These are phyloP conservation scores for Hirudo medicinalis DNA, from an alignment of 1,140 invertebrate species.

Conservation along the genomic window DNA sequence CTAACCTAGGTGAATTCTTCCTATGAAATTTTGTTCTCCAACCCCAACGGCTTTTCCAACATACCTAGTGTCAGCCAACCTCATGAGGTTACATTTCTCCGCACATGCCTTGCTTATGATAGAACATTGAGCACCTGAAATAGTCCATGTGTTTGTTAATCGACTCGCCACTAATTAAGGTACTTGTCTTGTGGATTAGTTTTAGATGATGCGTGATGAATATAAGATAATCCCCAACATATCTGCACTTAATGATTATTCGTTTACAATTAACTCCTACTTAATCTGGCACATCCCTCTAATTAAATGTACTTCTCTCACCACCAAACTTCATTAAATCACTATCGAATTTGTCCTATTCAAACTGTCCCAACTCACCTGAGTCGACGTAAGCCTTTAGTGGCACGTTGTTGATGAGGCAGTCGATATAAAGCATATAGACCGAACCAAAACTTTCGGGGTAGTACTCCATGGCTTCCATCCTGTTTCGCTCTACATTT, in stretches of 20 bases:
- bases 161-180: too few relatives aligned
- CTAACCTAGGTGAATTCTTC: slow-evolving; percentile 78
- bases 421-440: slow-evolving; percentile 80
- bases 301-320: too few relatives aligned
- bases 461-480: slow-evolving; percentile 92
- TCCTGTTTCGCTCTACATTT: slow-evolving; percentile 96
- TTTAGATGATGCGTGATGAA: too few relatives aligned
- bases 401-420: slow-evolving; percentile 68
- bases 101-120: slow-evolving; percentile 46
- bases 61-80: slow-evolving; percentile 84
- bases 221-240: too few relatives aligned
- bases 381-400: slow-evolving; percentile 95
- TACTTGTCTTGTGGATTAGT: too few relatives aligned
- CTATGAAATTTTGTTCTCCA: slow-evolving; percentile 77
- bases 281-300: too few relatives aligned
- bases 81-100: slow-evolving; percentile 82
- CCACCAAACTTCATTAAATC: too few relatives aligned
- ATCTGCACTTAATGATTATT: too few relatives aligned
- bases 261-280: too few relatives aligned
- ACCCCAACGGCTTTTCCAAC: slow-evolving; percentile 84
- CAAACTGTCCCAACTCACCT: slow-evolving; percentile 11
- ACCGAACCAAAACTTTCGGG: slow-evolving; percentile 95
- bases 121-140: slow-evolving; percentile 43
- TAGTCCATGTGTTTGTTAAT: too few relatives aligned
- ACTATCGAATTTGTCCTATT: too few relatives aligned